phyloP scores from a whole-genome alignment of 2,888 invertebrate genomes.

The Euzophera pinguis region DNA sequence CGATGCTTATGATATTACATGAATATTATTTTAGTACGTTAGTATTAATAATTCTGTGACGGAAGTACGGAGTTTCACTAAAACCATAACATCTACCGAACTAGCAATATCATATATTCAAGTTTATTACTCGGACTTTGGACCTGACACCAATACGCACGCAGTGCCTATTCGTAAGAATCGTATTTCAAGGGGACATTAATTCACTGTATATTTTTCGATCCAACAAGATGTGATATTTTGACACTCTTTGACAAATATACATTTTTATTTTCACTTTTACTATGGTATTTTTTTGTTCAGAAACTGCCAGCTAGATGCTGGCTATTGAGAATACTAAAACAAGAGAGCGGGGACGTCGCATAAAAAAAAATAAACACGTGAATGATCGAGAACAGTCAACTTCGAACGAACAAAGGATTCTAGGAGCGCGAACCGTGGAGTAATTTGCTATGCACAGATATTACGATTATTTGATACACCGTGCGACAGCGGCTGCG shows the following conservation, averaged over 20 bases:
- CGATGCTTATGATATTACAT: no score
- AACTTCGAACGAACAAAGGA: slow-evolving; percentile 6
- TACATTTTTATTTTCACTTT: not conserved
- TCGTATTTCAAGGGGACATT: no score
- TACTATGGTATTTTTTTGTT: not conserved
- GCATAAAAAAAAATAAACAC: slow-evolving; percentile 22
- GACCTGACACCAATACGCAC: no score
- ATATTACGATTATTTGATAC: not conserved
- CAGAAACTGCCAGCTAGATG: not conserved
- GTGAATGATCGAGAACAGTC: slow-evolving; percentile 21
- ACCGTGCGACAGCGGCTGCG: slow-evolving; percentile 24
- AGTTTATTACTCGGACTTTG: no score
- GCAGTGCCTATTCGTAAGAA: no score
- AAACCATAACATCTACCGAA: no score
- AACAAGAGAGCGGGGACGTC: slow-evolving; percentile 30
- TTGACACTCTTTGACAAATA: not conserved
- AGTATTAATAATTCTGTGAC: no score
- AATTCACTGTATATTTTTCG: no score
- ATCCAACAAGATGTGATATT: no score
- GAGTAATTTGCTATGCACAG: not conserved
- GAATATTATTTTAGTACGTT: no score
- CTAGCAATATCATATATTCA: no score
- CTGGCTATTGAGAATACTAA: slow-evolving; percentile 25
- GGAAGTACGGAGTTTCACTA: no score
- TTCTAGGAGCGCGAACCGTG: not conserved